Conservation (phyloP, 2,797 vertebrate genomes). For the Bryconaethiops microstoma region DNA sequence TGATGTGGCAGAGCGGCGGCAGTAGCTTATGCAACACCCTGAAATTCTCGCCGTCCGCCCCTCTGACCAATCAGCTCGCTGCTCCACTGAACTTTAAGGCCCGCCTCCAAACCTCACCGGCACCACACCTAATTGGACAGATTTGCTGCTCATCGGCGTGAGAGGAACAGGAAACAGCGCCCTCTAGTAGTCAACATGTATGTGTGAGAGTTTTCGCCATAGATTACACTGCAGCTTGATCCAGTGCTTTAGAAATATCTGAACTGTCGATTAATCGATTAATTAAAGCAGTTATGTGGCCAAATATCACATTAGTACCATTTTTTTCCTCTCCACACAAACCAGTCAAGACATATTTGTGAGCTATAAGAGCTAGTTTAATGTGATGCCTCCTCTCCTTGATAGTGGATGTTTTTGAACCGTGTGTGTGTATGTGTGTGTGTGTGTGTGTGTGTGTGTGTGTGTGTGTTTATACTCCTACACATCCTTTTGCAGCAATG, state of each 20-base stretch:
- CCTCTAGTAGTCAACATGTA: slow-evolving; percentile 16
- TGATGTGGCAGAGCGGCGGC: slow-evolving; percentile 3
- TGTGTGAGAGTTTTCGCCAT: not conserved
- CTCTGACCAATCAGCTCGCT: not conserved
- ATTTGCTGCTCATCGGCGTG: not conserved
- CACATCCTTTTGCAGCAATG: not conserved
- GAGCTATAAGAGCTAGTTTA: no score
- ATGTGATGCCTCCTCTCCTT: not conserved
- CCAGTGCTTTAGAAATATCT: no score
- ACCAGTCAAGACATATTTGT: no score
- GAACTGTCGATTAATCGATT: no score
- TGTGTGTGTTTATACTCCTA: not conserved
- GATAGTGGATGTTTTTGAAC: not conserved
- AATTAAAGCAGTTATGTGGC: no score
- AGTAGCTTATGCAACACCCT: slow-evolving; percentile 47
- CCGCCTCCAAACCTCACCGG: not conserved
- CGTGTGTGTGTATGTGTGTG: no score
- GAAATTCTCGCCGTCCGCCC: slow-evolving; percentile 35
- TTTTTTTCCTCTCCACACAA: no score
- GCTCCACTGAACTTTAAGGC: slow-evolving; percentile 10
- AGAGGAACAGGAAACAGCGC: not conserved
- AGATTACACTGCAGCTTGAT: no score
- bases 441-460: no score
- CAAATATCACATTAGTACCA: no score
- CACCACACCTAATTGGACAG: slow-evolving; percentile 31